phyloP scores from a whole-genome alignment of 2,797 vertebrate genomes.

The Synaphobranchus kaupii region DNA sequence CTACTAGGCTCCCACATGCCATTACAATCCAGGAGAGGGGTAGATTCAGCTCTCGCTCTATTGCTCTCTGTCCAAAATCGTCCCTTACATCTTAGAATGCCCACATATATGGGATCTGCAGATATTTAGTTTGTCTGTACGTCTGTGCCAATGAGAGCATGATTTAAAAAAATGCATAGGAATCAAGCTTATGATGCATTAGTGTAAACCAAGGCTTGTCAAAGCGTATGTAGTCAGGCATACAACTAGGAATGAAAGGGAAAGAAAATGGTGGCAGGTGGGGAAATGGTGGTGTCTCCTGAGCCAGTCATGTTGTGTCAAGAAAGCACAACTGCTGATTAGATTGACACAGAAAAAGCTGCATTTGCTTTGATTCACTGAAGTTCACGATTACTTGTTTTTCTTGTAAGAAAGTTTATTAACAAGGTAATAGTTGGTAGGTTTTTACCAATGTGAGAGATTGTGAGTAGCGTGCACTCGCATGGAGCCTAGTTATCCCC shows the following conservation, averaged over 20 bases:
- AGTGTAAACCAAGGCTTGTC: constrained; percentile 61
- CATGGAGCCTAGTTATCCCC: constrained; percentile 36
- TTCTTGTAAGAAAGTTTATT: not conserved
- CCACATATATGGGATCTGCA: constrained; percentile 62
- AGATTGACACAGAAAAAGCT: not conserved
- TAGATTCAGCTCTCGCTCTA: constrained; percentile 61
- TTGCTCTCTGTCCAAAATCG: constrained; percentile 57
- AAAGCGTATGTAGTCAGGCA: constrained; percentile 14
- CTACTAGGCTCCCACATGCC: constrained; percentile 61
- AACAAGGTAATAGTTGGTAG: not conserved
- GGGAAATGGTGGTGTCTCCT: constrained; percentile 34
- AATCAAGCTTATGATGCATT: constrained; percentile 44
- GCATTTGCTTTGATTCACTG: not conserved
- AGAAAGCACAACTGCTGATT: constrained; percentile 38
- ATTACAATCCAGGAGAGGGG: constrained; percentile 69
- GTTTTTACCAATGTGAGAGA: constrained; percentile 29
- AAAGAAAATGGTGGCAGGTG: constrained; percentile 37
- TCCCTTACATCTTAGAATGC: constrained; percentile 63
- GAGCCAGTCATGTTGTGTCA: constrained; percentile 31
- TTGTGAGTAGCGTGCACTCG: constrained; percentile 40
- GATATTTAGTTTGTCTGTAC: constrained; percentile 47
- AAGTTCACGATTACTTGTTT: not conserved
- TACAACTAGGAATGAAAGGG: constrained; percentile 34
- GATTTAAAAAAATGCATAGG: constrained; percentile 38
- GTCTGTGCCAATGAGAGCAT: constrained; percentile 53